Evolutionary conservation across 2,888 invertebrate species (phyloP).

Genomic region (Synanthedon myopaeformis): DNA sequence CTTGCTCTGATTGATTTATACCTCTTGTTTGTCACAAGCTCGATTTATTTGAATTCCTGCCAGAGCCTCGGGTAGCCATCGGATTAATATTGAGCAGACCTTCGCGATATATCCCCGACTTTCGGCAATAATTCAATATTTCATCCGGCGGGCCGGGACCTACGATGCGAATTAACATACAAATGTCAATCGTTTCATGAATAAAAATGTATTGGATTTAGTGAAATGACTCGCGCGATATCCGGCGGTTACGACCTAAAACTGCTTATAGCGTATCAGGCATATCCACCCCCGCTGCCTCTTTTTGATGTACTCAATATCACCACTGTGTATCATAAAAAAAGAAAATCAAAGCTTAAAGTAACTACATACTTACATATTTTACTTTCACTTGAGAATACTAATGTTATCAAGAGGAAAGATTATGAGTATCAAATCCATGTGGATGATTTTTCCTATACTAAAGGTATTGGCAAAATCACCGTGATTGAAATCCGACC

Average conservation of each 20-base stretch:
- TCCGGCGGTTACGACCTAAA: slow-evolving; percentile 35
- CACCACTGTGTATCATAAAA: slow-evolving; percentile 9
- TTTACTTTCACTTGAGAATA: too few species aligned
- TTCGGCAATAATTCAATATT: slow-evolving; percentile 69
- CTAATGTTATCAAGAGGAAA: too few species aligned
- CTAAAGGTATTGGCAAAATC: too few species aligned
- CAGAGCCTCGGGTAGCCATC: slow-evolving; percentile 55
- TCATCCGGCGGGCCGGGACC: slow-evolving; percentile 62
- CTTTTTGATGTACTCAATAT: slow-evolving; percentile 19
- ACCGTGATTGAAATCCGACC: too few species aligned
- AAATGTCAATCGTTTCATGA: slow-evolving; percentile 71
- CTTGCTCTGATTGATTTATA: slow-evolving; percentile 70
- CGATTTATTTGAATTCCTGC: slow-evolving; percentile 71
- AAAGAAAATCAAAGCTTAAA: slow-evolving; percentile 7
- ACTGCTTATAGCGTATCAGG: slow-evolving; percentile 41
- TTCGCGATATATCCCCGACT: slow-evolving; percentile 61
- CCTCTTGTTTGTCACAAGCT: slow-evolving; percentile 68
- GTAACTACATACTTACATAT: too few species aligned
- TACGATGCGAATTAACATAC: slow-evolving; percentile 67
- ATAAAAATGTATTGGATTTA: slow-evolving; percentile 71
- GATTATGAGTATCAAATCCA: too few species aligned
- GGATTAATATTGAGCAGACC: slow-evolving; percentile 68
- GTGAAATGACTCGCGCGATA: slow-evolving; percentile 59
- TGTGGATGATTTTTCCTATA: too few species aligned
- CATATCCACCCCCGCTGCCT: too few species aligned